phyloP scores from a whole-genome alignment of 2,113 vertebrate species.

The Glareola pratincola region DNA sequence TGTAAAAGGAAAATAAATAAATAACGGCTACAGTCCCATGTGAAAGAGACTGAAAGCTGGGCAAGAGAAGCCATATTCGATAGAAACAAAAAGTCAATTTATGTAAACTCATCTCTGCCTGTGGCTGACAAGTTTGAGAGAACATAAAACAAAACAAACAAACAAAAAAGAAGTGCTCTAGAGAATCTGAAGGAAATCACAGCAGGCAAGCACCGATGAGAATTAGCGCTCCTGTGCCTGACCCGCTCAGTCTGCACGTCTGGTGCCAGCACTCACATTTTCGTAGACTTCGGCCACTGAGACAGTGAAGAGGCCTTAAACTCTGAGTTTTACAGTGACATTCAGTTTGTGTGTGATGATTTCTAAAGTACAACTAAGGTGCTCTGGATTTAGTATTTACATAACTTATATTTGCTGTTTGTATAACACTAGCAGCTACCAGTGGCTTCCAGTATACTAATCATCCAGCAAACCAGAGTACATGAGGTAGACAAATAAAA shows the following conservation, averaged over 20 bases:
- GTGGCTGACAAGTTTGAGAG: background rate
- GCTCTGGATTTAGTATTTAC: background rate
- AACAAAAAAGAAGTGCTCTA: background rate
- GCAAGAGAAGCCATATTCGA: background rate
- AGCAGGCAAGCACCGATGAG: background rate
- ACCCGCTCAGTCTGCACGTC: background rate
- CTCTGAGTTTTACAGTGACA: background rate
- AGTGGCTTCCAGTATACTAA: background rate
- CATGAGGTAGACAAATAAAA: background rate
- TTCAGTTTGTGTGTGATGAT: background rate
- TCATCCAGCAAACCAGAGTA: background rate
- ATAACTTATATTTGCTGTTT: background rate
- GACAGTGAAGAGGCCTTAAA: background rate
- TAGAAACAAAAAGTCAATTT: background rate
- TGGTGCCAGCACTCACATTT: background rate
- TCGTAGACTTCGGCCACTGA: background rate
- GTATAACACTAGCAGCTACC: background rate
- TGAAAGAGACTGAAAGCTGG: background rate
- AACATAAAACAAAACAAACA: background rate
- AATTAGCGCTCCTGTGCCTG: background rate
- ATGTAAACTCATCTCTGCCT: background rate
- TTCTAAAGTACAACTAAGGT: background rate
- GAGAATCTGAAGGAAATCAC: background rate
- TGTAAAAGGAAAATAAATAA: constrained; percentile 21
- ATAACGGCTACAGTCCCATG: background rate